Base-by-base conservation (phyloP, 2,797 vertebrate species). In the Dromococcyx pavoninus region DNA sequence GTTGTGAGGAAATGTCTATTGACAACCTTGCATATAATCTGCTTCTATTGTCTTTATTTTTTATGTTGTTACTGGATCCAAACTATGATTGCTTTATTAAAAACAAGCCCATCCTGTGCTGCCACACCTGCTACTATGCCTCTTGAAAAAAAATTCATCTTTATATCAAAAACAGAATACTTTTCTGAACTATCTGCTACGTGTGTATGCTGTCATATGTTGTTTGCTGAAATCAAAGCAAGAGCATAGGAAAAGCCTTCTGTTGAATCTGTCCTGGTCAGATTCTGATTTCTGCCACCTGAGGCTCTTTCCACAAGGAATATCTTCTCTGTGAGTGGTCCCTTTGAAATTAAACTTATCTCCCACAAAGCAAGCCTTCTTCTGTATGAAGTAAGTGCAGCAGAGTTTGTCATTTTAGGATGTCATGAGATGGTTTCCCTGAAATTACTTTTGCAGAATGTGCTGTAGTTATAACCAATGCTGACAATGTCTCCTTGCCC, bases 201-300 rank as follows among this genome's bases (percentile, higher is more conserved):
- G 30, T 30, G 56, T 50, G 21, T 48, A 65, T 28, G 61, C 70
- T 78, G 67, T 53, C 82, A 80, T 35, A 48, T 54, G n/a, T 32
- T 57, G 25, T 65, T 80, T 80, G 41, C 61, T 72, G 74, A 89
- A 95, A 76, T 86, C 43, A 93, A 93, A 94, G 39, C 25, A 66
- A 66, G 1, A 66, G 39, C 46, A 73, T 3, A 75, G 62, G 41
- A 88, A 93, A 91, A 92, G 48, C 48, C 54, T 82, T 91, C 73
- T 89, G 65, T 27, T 76, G 77, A 86, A 89, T 72, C 60, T 44
- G n/a, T 46, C 64, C 82, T 51, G 48, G 71, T 11, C 32, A 75
- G 81, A 87, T 73, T 85, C 50, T 0, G n/a, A 33, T 58, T 89
- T 91, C 65, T 85, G 69, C 54, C 60, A 93, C 60, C 21, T 56